Evolutionary conservation across 2,113 vertebrate species (phyloP), one percentile per base, ranked within the genome.

Genomic region (Laticauda colubrina): DNA sequence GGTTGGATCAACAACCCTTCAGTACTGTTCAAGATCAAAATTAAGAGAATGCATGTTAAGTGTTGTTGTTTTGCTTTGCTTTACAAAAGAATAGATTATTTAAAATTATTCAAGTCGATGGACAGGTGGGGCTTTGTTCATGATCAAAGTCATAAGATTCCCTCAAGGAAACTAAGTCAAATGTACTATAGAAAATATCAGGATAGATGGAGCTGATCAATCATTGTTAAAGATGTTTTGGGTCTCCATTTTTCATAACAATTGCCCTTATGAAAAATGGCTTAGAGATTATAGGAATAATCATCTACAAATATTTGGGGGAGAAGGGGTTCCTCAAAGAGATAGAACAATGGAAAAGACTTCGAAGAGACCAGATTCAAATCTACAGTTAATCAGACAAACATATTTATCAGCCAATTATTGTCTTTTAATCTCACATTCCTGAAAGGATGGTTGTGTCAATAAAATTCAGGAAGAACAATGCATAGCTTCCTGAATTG

Each of bases 1-100:
- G 95, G 93, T 75, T 81, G 75, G 90, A 88, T 23, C 26, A 94
- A 93, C 87, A 95, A 53, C 43, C 48, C 12, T 85, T 6, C 39
- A 92, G 55, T 4, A 43, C 18, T 39, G 34, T 81, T 81, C 3
- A 8, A 10, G 75, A 43, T 81, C 75, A 43, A 9, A 43, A 43
- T 23, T 3, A 43, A 43, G 18, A 81, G 15, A 39, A 81, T 21
- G 69, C 69, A 81, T 81, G 18, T 34, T 39, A 21, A 21, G 7
- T 3, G 7, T 81, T 81, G 34, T 11, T 61, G 59, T 34, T 34
- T 81, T 81, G 34, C 15, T 43, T 81, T 43, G 75, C 34, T 81
- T 81, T 81, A 4, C 18, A 81, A 81, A 81, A 43, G 34, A 81
- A 26, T 26, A 51, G 3, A 21, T 53, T 53, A 34, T 39, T 87